Evolutionary conservation across 2,797 vertebrate species (phyloP), one percentile per base, ranked within the genome.

Genomic region (Psittacula derbiana): DNA sequence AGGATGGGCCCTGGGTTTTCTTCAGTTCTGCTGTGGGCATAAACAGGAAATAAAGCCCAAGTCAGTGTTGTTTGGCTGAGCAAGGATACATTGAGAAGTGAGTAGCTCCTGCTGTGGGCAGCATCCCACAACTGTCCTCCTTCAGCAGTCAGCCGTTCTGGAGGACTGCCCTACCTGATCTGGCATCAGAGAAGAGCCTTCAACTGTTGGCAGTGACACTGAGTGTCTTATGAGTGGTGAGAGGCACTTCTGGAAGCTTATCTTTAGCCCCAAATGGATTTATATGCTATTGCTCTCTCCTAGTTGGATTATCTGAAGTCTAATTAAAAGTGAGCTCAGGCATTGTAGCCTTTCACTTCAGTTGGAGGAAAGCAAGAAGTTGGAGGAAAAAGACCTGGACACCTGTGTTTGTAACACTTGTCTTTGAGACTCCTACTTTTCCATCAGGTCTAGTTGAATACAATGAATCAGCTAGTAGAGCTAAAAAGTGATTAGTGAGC

Each of bases 271-370:
- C 7, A 4, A 49, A 49, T 50, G 70, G 49, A 46, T 86, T 91
- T 78, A 38, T 44, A 53, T 38, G 44, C 31, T 61, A 60, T 61
- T 61, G 28, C 49, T 88, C 28, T 83, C 52, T 90, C 83, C 76
- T 33, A 80, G 61, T 12, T 64, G 62, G 43, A 62, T 81, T 65
- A 90, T 58, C 66, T 50, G 62, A 33, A 49, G 49, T 60, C 53
- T 72, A 31, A 86, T 69, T 84, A 73, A 86, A 88, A 73, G 73
- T 47, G 82, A 84, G 70, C 50, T 93, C 66, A 33, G 65, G 38
- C 12, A 36, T 69, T 3, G 1, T 20, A 81, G 66, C 27, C 43
- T 90, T 91, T 83, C 36, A 52, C 40, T 92, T 88, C 66, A 44
- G 19, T 0, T 80, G 47, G 40, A 0, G 0, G 50, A 58, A 58